These are phyloP conservation scores for Macrosiphum euphorbiae DNA, from an alignment of 2,888 invertebrate genomes.

Conservation along the genomic window DNA sequence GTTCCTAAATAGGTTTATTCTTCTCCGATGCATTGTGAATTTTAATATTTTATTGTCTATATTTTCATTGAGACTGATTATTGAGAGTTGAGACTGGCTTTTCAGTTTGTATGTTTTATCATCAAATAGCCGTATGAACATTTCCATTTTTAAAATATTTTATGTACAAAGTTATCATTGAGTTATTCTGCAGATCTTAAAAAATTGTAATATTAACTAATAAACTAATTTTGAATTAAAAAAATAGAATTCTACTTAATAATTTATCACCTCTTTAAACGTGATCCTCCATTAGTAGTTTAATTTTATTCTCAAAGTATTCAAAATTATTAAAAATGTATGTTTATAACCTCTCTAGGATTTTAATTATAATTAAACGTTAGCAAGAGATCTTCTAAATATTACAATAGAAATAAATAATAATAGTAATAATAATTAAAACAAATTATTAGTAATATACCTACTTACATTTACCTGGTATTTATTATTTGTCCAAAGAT, in stretches of 20 bases:
- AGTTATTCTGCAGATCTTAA: not conserved
- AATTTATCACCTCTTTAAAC: not conserved
- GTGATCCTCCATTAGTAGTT: slow-evolving; percentile 10
- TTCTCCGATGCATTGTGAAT: slow-evolving; percentile 53
- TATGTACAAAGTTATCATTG: not conserved
- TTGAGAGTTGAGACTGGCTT: slow-evolving; percentile 64
- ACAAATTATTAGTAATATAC: not conserved
- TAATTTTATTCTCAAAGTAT: not conserved
- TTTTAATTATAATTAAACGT: not conserved
- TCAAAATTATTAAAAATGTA: not conserved
- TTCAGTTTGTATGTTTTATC: slow-evolving; percentile 55
- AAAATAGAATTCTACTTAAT: not conserved
- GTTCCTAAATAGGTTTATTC: slow-evolving; percentile 42
- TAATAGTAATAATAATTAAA: slow-evolving; percentile 33
- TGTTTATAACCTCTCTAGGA: slow-evolving; percentile 31
- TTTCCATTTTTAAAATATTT: slow-evolving; percentile 29
- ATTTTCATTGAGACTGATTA: slow-evolving; percentile 63
- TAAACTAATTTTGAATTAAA: not conserved
- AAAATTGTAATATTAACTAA: not conserved
- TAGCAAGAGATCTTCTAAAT: slow-evolving; percentile 18
- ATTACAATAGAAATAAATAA: slow-evolving; percentile 3
- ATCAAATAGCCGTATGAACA: not conserved
- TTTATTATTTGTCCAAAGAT: not conserved
- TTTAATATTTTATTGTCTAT: slow-evolving; percentile 25
- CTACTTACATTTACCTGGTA: not conserved